Evolutionary conservation across 2,113 vertebrate genomes (phyloP), one percentile per base, ranked within the genome.

Genomic region (Pipa parva): DNA sequence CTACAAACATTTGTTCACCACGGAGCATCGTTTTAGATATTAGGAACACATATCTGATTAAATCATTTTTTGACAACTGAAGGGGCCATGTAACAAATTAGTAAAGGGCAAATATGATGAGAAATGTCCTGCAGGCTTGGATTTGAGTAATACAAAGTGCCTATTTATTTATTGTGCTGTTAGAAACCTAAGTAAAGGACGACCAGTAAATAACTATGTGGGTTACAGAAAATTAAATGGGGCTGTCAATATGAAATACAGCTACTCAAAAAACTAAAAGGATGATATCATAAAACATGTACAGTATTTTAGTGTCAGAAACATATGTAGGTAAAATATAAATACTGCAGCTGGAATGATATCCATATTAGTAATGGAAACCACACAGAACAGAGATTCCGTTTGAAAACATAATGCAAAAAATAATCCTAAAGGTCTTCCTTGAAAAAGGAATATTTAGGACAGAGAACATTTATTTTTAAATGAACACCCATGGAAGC

Each of bases 1-100:
- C 12, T 65, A 24, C 21, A 28, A 13, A 1, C 68, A 42, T 42
- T 1, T 58, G 15, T 57, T 54, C 29, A 55, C 11, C 25, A 8
- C 22, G 42, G 42, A 10, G 59, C 49, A 31, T 4, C 45, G 25
- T 77, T 37, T 36, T 45, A 51, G 58, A 50, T 18, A 7, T 39
- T 29, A 65, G 18, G 74, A 56, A 63, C 39, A 66, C 73, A 15
- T 1, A 71, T 39, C 57, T 69, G 65, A 73, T 78, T 66, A 52
- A 77, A 73, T 74, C 59, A 73, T 26, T 46, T 3, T 66, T 58
- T 75, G 72, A 75, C 61, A 54, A 72, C 24, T 77, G 76, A 36
- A 75, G 71, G 60, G 13, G 6, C 46, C 63, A 48, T 75, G 72
- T 74, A 55, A 74, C 13, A 74, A 76, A 76, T 78, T 78, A 12